A percentile compares a stretch with the other conserved stretches of the same genome.
Conservation (phyloP, 2,113 vertebrate genomes). For the Entomyzon cyanotis region DNA sequence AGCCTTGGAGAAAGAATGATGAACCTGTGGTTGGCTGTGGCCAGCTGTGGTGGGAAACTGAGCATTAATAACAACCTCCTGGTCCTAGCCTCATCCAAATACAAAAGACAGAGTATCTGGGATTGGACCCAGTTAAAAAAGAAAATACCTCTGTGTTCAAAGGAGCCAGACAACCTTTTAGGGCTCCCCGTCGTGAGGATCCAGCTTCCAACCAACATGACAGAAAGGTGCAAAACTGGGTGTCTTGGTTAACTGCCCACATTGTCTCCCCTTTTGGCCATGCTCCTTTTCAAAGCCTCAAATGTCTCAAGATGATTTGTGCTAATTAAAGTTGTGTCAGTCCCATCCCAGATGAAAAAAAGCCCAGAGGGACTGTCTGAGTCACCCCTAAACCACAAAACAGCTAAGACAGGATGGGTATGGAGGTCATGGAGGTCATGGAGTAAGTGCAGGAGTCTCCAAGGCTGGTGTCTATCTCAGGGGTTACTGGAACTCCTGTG, state of each 20-base stretch:
- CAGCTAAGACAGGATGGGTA: neutral
- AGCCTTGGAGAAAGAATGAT: neutral
- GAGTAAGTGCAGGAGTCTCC: neutral
- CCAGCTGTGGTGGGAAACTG: neutral
- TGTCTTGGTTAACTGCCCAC: neutral
- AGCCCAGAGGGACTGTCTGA: neutral
- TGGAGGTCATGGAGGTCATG: accelerated
- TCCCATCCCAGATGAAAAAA: neutral
- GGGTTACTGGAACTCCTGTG: neutral
- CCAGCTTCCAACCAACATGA: neutral
- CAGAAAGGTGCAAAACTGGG: neutral
- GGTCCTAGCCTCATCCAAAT: neutral
- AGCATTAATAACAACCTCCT: neutral
- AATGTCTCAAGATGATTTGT: neutral
- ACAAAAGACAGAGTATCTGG: neutral
- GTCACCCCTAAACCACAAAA: neutral
- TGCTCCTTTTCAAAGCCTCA: neutral
- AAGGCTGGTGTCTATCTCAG: neutral
- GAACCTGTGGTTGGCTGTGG: neutral
- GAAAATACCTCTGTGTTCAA: neutral
- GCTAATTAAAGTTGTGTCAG: neutral
- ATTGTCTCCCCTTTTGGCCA: neutral
- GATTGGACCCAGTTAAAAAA: neutral
- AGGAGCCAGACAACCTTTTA: neutral
- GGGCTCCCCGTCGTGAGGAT: neutral